Conservation (phyloP, 2,797 vertebrate species). For the Helarctos malayanus region DNA sequence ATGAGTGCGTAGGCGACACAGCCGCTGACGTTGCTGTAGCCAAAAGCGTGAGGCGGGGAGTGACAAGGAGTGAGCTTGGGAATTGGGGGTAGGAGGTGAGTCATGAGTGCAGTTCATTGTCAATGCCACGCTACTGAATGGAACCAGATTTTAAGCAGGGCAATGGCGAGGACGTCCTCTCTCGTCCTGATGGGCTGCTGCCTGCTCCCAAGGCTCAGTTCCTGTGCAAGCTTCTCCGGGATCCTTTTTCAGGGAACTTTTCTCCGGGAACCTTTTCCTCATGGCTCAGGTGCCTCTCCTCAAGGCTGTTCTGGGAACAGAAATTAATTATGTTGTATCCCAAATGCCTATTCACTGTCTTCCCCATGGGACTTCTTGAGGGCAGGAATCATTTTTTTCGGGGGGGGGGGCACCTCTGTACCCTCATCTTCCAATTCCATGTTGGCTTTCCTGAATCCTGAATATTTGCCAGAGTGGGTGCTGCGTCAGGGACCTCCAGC, state of each 20-base stretch:
- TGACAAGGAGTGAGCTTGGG: not conserved
- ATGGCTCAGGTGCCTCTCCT: not conserved
- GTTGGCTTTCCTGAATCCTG: not conserved
- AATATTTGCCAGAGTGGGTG: not conserved
- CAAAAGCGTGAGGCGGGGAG: not conserved
- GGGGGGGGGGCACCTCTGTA: not conserved
- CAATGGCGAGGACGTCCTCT: not conserved
- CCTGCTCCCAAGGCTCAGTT: not conserved
- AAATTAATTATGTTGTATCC: not conserved
- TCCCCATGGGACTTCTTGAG: not conserved
- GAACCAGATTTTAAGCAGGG: not conserved
- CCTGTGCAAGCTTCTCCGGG: not conserved
- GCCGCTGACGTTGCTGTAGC: not conserved
- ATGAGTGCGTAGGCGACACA: not conserved
- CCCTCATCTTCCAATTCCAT: not conserved
- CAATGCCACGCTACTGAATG: not conserved
- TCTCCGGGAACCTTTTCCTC: not conserved
- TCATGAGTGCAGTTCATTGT: not conserved
- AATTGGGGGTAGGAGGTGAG: not conserved
- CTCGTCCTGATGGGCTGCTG: not conserved
- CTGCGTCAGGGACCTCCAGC: not conserved
- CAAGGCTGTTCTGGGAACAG: not conserved
- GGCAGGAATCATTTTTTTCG: not conserved
- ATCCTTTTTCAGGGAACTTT: not conserved
- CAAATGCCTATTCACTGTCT: not conserved